Conservation (phyloP, 2,113 vertebrate genomes). For the Chaenocephalus aceratus region DNA sequence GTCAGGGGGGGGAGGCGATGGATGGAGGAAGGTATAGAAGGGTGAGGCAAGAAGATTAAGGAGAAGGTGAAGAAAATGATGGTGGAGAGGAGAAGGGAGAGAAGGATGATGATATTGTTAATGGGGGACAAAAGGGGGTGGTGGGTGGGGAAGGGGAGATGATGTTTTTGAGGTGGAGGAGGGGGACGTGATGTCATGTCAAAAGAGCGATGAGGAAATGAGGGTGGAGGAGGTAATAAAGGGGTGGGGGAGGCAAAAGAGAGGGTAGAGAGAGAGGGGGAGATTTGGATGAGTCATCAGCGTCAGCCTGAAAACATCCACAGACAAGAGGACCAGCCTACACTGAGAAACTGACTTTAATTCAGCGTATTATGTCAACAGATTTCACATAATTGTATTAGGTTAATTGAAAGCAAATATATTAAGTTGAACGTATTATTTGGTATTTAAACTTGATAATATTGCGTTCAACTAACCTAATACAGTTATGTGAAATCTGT, state of each 20-base stretch:
- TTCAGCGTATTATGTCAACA: too few relatives aligned
- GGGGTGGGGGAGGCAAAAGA: not conserved
- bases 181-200: slow-evolving; percentile 4
- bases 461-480: too few relatives aligned
- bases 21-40: not conserved
- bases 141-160: not conserved
- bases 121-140: too few relatives aligned
- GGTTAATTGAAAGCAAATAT: too few relatives aligned
- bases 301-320: slow-evolving; percentile 18
- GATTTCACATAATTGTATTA: too few relatives aligned
- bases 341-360: too few relatives aligned
- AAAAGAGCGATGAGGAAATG: slow-evolving; percentile 3
- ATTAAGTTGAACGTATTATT: too few relatives aligned
- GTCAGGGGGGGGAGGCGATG: not conserved
- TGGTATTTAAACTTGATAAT: too few relatives aligned
- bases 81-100: not conserved
- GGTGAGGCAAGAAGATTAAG: too few relatives aligned
- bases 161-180: not conserved
- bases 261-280: not conserved
- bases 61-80: not conserved
- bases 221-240: not conserved
- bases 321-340: not conserved
- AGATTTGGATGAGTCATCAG: slow-evolving; percentile 37
- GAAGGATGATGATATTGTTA: not conserved
- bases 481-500: too few relatives aligned